phyloP scores from a whole-genome alignment of 2,888 invertebrate species.

The Helleia helle region DNA sequence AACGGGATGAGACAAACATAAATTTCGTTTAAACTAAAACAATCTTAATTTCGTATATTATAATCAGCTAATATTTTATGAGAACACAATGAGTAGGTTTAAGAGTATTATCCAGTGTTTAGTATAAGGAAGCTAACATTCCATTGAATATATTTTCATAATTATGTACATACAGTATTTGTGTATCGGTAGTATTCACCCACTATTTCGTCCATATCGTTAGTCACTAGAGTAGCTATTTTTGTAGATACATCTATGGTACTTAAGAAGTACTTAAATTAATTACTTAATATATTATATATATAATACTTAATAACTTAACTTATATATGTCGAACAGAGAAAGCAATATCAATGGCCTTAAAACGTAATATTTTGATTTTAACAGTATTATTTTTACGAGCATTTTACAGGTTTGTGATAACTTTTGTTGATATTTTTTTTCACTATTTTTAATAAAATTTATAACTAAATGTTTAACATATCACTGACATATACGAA shows the following conservation, averaged over 20 bases:
- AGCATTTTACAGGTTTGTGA: constrained; percentile 43
- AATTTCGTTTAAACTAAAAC: too few relatives aligned
- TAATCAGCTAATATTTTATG: too few relatives aligned
- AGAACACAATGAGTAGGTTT: too few relatives aligned
- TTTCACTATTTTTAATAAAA: constrained; percentile 10
- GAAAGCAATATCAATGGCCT: constrained; percentile 59
- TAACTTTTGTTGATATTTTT: constrained; percentile 25
- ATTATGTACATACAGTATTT: neutral
- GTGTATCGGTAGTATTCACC: constrained; percentile 11
- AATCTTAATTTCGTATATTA: too few relatives aligned
- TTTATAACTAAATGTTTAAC: neutral
- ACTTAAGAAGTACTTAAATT: constrained; percentile 61
- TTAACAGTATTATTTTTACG: constrained; percentile 50
- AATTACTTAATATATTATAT: constrained; percentile 14
- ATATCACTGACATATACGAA: neutral
- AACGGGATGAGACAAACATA: neutral
- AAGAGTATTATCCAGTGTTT: neutral
- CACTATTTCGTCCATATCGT: constrained; percentile 65
- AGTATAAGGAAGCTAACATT: neutral
- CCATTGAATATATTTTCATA: constrained; percentile 4
- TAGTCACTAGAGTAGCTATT: constrained; percentile 59
- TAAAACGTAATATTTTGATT: constrained; percentile 38
- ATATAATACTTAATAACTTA: too few relatives aligned
- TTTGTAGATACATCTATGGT: constrained; percentile 34
- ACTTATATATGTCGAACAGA: too few relatives aligned